Percentiles rank a stretch among this genome's conserved stretches.
phyloP scores from a whole-genome alignment of 1,140 invertebrate genomes.

The Brevipalpus yothersi region DNA sequence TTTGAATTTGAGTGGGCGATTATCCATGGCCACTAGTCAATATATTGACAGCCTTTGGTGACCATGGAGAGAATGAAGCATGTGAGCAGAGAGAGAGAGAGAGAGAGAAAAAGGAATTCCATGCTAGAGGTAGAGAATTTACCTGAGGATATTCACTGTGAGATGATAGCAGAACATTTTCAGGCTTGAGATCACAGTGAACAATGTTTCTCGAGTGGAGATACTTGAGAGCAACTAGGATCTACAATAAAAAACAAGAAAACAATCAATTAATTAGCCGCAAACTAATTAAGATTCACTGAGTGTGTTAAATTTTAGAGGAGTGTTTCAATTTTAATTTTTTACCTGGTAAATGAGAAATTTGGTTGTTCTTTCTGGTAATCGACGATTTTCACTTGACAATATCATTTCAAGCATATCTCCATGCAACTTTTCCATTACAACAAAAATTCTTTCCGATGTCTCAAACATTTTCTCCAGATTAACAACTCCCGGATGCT shows the following conservation, averaged over 20 bases:
- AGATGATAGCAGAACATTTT: conserved; percentile 84
- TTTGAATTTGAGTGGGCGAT: too few species aligned
- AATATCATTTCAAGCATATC: conserved; percentile 99
- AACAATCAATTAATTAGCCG: too few species aligned
- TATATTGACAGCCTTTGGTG: too few species aligned
- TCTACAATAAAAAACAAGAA: conserved; percentile 30
- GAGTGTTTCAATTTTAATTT: background rate
- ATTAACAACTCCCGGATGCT: conserved; percentile 41
- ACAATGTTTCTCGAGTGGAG: conserved; percentile 68
- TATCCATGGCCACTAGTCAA: too few species aligned
- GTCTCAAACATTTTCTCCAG: conserved; percentile 96
- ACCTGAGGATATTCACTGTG: conserved; percentile 78
- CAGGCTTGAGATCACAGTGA: conserved; percentile 87
- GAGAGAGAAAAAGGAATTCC: too few species aligned
- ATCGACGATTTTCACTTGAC: conserved; percentile 58
- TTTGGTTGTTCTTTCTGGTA: conserved; percentile 86
- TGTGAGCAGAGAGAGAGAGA: too few species aligned
- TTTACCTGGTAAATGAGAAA: conserved; percentile 76
- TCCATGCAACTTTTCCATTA: conserved; percentile 37
- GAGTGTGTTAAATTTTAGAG: too few species aligned
- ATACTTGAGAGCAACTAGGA: conserved; percentile 82
- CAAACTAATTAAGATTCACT: too few species aligned
- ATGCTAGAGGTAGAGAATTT: background rate
- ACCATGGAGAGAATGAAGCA: too few species aligned
- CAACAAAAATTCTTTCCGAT: conserved; percentile 47